Percentiles rank a stretch among this genome's conserved stretches.
These are phyloP conservation scores for Urocynchramus pylzowi DNA, from an alignment of 2,113 vertebrate genomes.

Conservation along the genomic window DNA sequence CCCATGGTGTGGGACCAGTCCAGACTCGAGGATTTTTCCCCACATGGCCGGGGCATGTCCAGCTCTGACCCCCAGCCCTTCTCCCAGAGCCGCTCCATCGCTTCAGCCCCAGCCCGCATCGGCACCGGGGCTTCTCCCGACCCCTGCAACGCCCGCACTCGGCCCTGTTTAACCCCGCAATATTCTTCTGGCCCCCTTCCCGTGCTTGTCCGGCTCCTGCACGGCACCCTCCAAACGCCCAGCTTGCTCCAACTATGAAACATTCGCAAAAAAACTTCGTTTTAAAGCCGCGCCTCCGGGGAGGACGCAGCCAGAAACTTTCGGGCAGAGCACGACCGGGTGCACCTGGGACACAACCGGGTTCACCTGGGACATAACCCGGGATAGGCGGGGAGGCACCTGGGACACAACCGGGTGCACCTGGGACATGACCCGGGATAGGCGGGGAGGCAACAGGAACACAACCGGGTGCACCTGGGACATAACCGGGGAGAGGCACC, in stretches of 20 bases:
- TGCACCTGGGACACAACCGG: not conserved
- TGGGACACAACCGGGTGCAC: too few relatives aligned
- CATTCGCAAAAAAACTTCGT: accelerated
- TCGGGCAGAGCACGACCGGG: accelerated
- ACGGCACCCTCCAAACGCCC: accelerated
- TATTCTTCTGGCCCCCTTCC: accelerated
- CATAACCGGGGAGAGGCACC: not conserved
- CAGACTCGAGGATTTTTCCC: accelerated
- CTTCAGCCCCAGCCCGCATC: accelerated
- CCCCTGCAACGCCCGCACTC: accelerated
- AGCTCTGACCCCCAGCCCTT: not conserved
- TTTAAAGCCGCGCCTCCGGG: not conserved
- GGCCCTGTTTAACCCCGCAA: accelerated
- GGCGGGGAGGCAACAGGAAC: too few relatives aligned
- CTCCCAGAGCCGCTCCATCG: not conserved
- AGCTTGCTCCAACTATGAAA: not conserved
- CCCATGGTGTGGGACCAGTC: not conserved
- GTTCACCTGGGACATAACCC: too few relatives aligned
- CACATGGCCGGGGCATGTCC: accelerated
- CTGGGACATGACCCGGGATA: too few relatives aligned
- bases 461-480: too few relatives aligned
- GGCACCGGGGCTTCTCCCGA: accelerated
- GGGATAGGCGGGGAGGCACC: too few relatives aligned
- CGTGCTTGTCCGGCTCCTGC: accelerated
- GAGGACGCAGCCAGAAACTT: accelerated